A percentile compares a stretch with the other conserved stretches of the same genome.
Conservation (phyloP, 2,797 vertebrate genomes). For the Emys orbicularis region DNA sequence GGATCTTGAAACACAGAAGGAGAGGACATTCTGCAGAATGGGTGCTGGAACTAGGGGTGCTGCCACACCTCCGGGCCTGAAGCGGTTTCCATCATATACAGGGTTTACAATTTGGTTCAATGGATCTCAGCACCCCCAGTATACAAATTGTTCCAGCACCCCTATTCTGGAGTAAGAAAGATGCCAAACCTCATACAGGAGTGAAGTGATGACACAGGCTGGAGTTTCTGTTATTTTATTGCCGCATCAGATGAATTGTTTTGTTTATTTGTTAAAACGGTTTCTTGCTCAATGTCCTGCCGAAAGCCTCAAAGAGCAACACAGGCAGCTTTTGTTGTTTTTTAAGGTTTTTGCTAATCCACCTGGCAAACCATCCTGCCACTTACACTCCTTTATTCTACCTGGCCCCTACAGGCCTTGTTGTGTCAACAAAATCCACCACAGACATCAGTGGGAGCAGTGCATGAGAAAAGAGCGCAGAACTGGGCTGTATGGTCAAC, state of each 20-base stretch:
- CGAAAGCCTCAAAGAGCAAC: background rate
- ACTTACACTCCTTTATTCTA: background rate
- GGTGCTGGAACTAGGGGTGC: too few relatives aligned
- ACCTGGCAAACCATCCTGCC: background rate
- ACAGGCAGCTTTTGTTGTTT: background rate
- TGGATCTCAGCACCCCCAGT: too few relatives aligned
- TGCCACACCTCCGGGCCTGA: too few relatives aligned
- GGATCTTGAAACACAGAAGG: too few relatives aligned
- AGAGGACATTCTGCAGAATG: too few relatives aligned
- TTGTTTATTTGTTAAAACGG: background rate
- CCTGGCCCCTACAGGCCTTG: background rate
- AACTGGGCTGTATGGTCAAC: background rate
- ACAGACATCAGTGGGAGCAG: background rate
- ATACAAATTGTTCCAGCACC: too few relatives aligned
- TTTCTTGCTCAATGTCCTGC: background rate
- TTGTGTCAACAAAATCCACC: background rate
- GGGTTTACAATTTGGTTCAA: too few relatives aligned
- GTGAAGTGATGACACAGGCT: too few relatives aligned
- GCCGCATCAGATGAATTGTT: background rate
- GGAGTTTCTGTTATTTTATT: too few relatives aligned
- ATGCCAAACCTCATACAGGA: too few relatives aligned
- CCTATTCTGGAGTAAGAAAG: too few relatives aligned
- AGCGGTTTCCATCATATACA: too few relatives aligned
- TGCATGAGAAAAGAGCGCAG: background rate
- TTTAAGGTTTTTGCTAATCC: background rate